Base-by-base conservation (phyloP, 2,888 invertebrate genomes). In the Panorpa germanica region DNA sequence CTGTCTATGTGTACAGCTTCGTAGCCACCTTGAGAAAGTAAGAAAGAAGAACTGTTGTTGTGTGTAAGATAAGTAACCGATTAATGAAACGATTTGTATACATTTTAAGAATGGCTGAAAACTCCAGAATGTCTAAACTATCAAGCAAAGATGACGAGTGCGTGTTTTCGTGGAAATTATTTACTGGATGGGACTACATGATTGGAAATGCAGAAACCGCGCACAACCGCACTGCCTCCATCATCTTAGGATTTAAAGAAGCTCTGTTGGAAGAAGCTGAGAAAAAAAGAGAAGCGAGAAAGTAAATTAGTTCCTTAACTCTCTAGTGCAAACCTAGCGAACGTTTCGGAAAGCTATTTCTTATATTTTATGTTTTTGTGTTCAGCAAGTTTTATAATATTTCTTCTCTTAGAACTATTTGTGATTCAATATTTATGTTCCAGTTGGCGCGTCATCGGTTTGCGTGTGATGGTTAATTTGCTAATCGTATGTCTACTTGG, bases 121-220 rank as follows among this genome's bases (percentile, higher is more conserved):
- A 96, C 55, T 88, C 93, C 1, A 64, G 91, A 32, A 76, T 85
- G 67, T 90, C 88, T 26, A 93, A 93, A 51, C 55, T 93, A 31
- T 85, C 90, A 0, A 86, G 88, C 47, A 91, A 93, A 50, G 90
- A 90, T 45, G 95, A 96, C 49, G 93, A 96, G 53, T 95, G 85
- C 49, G 76, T 82, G 32, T 96, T 96, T 53, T 82, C 86, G 0
- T 95, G 95, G 95, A 93, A 91, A 53, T 60, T 91, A 6, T 91
- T 93, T 51, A 86, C 88, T 4, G 88, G 88, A 6, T 96, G 96
- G 96, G 96, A 96, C 56, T 96, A 81, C 50, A 93, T 91, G 82
- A 93, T 96, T 43, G 95, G 93, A 25, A 88, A 88, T 49, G 66
- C 85, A 2, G 96, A 96, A 58, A 93, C 96, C 0, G 88, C 93